These are phyloP conservation scores for Neoaliturus tenellus DNA, from an alignment of 2,888 invertebrate genomes.

Conservation along the genomic window DNA sequence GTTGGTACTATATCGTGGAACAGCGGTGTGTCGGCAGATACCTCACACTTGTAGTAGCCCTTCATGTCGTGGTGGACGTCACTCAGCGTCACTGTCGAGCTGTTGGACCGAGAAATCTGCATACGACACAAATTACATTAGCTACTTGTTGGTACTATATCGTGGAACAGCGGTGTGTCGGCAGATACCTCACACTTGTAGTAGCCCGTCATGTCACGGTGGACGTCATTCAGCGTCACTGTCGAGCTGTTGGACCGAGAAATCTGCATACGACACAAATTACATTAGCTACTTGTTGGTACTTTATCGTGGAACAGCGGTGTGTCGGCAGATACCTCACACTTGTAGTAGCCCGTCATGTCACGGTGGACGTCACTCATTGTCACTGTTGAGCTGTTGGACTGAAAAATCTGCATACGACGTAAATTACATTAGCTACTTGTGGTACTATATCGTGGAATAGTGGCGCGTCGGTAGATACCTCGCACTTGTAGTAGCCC, in stretches of 20 bases:
- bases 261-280: too few relatives aligned
- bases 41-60: conserved; percentile 84
- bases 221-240: too few relatives aligned
- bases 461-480: conserved; percentile 82
- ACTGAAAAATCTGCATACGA: conserved; percentile 73
- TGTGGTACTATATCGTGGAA: conserved; percentile 77
- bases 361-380: conserved; percentile 80
- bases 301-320: conserved; percentile 67
- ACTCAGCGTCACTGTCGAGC: conserved; percentile 80
- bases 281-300: too few relatives aligned
- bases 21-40: conserved; percentile 78
- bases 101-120: conserved; percentile 77
- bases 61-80: conserved; percentile 81
- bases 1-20: too few relatives aligned
- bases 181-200: conserved; percentile 87
- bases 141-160: too few relatives aligned
- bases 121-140: too few relatives aligned
- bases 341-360: conserved; percentile 82
- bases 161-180: conserved; percentile 82
- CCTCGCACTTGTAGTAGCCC: conserved; percentile 84
- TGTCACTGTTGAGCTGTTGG: conserved; percentile 81
- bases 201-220: conserved; percentile 79
- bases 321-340: conserved; percentile 84
- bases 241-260: too few relatives aligned
- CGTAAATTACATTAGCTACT: too few relatives aligned